These are phyloP conservation scores for Chrysodeixis includens DNA, from an alignment of 2,888 invertebrate species.

Conservation along the genomic window DNA sequence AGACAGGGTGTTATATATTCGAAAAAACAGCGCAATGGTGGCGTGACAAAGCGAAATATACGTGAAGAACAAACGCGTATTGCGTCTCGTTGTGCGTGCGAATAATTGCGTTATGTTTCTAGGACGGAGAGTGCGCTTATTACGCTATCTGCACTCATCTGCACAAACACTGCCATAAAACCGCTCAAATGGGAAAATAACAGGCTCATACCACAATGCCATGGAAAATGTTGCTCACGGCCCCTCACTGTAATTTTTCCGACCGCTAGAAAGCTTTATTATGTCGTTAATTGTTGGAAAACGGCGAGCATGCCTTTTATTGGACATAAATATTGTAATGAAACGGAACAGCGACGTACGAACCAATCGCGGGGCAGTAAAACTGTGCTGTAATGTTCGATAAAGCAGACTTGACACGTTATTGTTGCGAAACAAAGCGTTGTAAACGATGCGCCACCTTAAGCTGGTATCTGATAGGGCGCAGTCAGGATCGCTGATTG, in stretches of 20 bases:
- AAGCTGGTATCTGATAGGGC: conserved; percentile 47
- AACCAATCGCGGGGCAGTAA: conserved; percentile 60
- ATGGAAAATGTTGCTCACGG: conserved; percentile 80
- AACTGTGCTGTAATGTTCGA: conserved; percentile 44
- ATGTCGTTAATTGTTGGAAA: conserved; percentile 72
- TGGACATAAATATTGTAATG: conserved; percentile 63
- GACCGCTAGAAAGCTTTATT: conserved; percentile 80
- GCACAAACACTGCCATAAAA: conserved; percentile 83
- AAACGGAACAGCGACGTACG: conserved; percentile 58
- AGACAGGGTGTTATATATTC: conserved; percentile 14
- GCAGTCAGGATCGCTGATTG: conserved; percentile 42
- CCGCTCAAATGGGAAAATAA: conserved; percentile 88
- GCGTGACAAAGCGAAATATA: conserved; percentile 47
- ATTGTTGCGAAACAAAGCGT: conserved; percentile 50
- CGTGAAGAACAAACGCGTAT: conserved; percentile 50
- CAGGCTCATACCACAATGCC: conserved; percentile 85
- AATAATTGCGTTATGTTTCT: conserved; percentile 87
- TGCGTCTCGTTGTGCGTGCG: conserved; percentile 81
- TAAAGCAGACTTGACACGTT: conserved; percentile 57
- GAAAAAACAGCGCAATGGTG: conserved; percentile 44
- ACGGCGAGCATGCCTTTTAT: conserved; percentile 66
- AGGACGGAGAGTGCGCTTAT: conserved; percentile 80
- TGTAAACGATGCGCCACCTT: conserved; percentile 51
- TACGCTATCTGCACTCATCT: conserved; percentile 83
- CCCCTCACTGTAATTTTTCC: conserved; percentile 76